Evolutionary conservation across 2,113 vertebrate genomes (phyloP).

Genomic region (Malaclemys terrapin): DNA sequence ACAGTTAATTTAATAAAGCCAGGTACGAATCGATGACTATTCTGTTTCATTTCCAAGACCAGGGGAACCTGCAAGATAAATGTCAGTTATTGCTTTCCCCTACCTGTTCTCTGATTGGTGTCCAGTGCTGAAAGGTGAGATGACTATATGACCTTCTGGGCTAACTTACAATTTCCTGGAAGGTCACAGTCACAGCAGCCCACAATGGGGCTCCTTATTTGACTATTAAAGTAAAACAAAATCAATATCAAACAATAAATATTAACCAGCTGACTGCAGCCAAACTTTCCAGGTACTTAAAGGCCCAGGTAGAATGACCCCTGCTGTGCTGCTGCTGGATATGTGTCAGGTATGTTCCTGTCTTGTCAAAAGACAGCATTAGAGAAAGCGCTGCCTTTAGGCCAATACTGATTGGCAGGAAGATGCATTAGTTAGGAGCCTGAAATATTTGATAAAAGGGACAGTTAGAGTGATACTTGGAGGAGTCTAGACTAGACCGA

Average conservation of each 20-base stretch:
- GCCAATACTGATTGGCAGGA: background rate
- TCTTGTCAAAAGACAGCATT: background rate
- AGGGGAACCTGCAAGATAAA: background rate
- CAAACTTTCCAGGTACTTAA: background rate
- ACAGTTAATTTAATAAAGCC: slow-evolving; percentile 35
- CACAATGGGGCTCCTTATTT: background rate
- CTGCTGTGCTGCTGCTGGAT: background rate
- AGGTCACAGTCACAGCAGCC: background rate
- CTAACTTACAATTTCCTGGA: background rate
- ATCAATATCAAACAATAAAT: background rate
- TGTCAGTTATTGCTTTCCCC: background rate
- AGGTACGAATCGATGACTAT: background rate
- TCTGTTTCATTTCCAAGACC: background rate
- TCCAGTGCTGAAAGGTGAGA: background rate
- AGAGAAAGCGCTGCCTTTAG: background rate
- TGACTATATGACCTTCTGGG: background rate
- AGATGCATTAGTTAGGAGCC: background rate
- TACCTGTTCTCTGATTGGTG: background rate
- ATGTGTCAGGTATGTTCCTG: background rate
- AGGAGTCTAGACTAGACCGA: background rate
- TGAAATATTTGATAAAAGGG: background rate
- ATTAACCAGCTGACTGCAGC: background rate
- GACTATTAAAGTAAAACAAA: background rate
- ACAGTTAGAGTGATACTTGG: background rate
- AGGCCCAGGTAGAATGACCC: background rate